These are phyloP conservation scores for Tanytarsus gracilentus DNA, from an alignment of 2,888 invertebrate genomes.

Conservation along the genomic window DNA sequence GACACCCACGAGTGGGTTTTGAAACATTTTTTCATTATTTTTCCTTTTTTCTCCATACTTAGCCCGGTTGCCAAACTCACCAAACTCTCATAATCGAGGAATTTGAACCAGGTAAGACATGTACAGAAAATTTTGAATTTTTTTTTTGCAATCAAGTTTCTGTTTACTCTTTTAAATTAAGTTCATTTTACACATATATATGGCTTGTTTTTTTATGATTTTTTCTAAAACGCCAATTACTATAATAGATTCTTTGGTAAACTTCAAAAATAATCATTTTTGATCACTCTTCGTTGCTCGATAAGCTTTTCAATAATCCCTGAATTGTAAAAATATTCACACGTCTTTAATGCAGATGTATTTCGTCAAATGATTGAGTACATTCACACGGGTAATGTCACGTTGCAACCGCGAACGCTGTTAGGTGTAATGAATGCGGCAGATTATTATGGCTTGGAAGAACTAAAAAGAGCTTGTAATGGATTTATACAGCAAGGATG, in stretches of 20 bases:
- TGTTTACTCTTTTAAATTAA: no score
- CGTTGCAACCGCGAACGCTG: constrained; percentile 58
- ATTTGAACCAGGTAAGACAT: constrained; percentile 50
- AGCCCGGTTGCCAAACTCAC: constrained; percentile 58
- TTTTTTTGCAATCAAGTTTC: not conserved
- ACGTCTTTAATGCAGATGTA: constrained; percentile 47
- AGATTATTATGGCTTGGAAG: constrained; percentile 63
- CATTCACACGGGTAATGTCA: constrained; percentile 64
- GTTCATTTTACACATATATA: no score
- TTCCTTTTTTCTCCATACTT: constrained; percentile 27
- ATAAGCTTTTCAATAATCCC: not conserved
- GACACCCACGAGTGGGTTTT: no score
- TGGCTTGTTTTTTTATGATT: no score
- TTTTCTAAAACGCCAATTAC: no score
- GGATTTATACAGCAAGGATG: constrained; percentile 66
- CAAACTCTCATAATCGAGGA: constrained; percentile 65
- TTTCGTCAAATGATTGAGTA: constrained; percentile 65
- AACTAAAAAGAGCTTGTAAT: constrained; percentile 56
- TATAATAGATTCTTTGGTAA: no score
- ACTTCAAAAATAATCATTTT: no score
- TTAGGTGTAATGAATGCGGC: constrained; percentile 66
- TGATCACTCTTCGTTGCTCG: not conserved
- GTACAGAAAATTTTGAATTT: not conserved
- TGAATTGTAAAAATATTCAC: not conserved
- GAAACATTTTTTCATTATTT: not conserved